Base-by-base conservation (phyloP, 2,797 vertebrate genomes). In the Mormyrus proboscirostris region DNA sequence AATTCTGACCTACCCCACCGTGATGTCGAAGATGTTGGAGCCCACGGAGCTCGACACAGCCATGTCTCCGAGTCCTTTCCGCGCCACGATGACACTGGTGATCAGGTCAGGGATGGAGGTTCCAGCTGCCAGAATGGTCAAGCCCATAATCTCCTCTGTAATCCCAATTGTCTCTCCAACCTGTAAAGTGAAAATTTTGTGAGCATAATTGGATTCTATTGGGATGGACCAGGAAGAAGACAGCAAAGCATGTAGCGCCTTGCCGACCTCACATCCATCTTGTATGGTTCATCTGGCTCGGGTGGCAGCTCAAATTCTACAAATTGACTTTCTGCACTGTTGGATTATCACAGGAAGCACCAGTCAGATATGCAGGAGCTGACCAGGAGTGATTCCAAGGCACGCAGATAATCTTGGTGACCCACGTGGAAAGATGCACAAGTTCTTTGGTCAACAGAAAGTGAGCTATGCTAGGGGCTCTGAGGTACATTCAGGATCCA, bases 1-100 rank as follows among this genome's bases (percentile, higher is more conserved):
- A 2, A 50, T 44, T 33, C 49, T 16, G 89, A 96, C 97, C 96
- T 94, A 99, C 98, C 98, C 98, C 89, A 99, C 98, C 1, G 98
- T 99, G 94, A 99, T 99, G 92, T 99, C 98, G 94, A 99, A 99
- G 93, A 99, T 99, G 95, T 99, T 99, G 92, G 98, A 99, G 91
- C 98, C 98, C 90, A 99, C 98, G 62, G 98, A 99, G 93, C 98
- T 99, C 91, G 98, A 99, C 90, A 99, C 98, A 0, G 98, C 98
- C 98, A 99, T 99, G 94, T 99, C 98, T 0, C 98, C 98, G 0
- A 99, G 96, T 87, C 98, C 98, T 94, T 99, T 99, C 49, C 98
- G 96, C 55, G 98, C 98, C 57, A 99, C 98, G 69, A 99, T 99
- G 90, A 99, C 98, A 88, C 98, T 99, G 93, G 98, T 99, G 94